phyloP scores from a whole-genome alignment of 2,797 vertebrate genomes.

The Paedocypris micromegethes region DNA sequence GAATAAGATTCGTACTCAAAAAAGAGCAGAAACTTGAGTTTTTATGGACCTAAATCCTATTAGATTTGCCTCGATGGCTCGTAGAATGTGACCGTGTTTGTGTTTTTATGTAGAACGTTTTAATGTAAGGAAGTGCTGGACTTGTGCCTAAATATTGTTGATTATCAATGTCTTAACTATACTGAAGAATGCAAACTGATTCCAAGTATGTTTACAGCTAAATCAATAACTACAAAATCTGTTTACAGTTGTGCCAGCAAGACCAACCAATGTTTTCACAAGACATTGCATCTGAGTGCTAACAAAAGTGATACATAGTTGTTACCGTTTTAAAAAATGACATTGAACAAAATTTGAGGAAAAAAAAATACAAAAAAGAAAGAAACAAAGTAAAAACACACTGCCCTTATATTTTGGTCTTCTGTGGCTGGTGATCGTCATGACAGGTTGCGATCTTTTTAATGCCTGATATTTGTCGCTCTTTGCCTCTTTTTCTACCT shows the following conservation, averaged over 20 bases:
- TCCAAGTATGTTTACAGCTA: constrained; percentile 64
- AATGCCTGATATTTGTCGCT: constrained; percentile 53
- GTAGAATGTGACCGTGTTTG: constrained; percentile 23
- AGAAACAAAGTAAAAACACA: constrained; percentile 52
- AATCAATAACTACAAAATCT: constrained; percentile 46
- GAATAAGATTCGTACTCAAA: background rate
- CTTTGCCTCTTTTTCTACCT: constrained; percentile 37
- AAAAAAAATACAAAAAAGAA: constrained; percentile 43
- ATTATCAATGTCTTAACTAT: constrained; percentile 56
- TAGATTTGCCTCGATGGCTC: constrained; percentile 31
- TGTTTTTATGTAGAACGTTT: constrained; percentile 55
- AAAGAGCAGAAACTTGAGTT: constrained; percentile 3
- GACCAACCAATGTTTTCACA: constrained; percentile 58
- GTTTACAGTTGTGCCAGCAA: constrained; percentile 71
- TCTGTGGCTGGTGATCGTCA: constrained; percentile 57
- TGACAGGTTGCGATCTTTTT: constrained; percentile 48
- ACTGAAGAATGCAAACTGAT: constrained; percentile 59
- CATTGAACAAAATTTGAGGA: background rate
- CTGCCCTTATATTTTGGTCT: constrained; percentile 64
- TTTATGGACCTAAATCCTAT: constrained; percentile 26
- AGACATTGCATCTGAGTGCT: constrained; percentile 47
- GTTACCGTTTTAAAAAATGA: constrained; percentile 32
- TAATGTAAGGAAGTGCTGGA: constrained; percentile 62
- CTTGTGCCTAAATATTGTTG: constrained; percentile 66
- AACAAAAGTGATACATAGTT: constrained; percentile 47